These are phyloP conservation scores for Tringa solitaria DNA, from an alignment of 2,113 vertebrate genomes.

Conservation along the genomic window DNA sequence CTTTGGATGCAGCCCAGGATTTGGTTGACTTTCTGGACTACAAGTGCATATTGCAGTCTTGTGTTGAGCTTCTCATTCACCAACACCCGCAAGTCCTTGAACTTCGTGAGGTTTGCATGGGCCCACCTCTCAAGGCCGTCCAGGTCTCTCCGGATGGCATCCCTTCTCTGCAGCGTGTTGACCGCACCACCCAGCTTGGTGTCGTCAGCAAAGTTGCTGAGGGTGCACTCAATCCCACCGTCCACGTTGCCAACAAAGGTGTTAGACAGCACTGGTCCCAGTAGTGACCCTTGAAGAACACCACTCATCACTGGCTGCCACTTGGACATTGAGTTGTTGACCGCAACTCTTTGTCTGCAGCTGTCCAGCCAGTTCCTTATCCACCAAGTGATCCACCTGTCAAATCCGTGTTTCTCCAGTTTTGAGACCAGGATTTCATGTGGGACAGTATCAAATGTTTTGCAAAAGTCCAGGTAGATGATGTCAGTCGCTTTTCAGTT, in stretches of 20 bases:
- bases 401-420: neutral
- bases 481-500: neutral
- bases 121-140: neutral
- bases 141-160: neutral
- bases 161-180: neutral
- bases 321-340: neutral
- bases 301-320: neutral
- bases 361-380: neutral
- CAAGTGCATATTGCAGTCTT: neutral
- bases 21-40: neutral
- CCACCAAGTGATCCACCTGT: neutral
- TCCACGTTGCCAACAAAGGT: neutral
- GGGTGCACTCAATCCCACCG: neutral
- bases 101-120: neutral
- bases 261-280: neutral
- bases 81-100: neutral
- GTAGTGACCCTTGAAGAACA: neutral
- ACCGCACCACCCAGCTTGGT: neutral
- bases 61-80: neutral
- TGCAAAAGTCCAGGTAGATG: neutral
- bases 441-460: neutral
- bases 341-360: neutral
- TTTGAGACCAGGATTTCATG: neutral
- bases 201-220: neutral
- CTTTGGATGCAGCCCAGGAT: neutral